These are phyloP conservation scores for Dicranocentrus wangi DNA, from an alignment of 2,888 invertebrate species.

Conservation along the genomic window DNA sequence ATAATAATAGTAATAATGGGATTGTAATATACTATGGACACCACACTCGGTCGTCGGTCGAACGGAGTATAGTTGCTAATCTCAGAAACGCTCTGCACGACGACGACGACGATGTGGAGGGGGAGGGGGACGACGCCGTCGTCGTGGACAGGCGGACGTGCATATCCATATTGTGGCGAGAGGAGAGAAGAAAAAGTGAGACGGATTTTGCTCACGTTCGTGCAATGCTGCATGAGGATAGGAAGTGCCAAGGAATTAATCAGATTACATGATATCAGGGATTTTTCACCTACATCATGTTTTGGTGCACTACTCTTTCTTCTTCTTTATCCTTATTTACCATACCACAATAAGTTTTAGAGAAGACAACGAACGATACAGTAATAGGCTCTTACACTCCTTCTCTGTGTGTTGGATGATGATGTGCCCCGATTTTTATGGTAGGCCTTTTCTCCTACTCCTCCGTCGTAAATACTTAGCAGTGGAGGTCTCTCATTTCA, in stretches of 20 bases:
- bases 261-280: conserved; percentile 39
- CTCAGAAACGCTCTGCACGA: too few relatives aligned
- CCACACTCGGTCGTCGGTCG: too few relatives aligned
- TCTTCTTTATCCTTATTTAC: too few relatives aligned
- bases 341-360: neutral
- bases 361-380: neutral
- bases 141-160: neutral
- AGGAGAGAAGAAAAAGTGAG: conserved; percentile 25
- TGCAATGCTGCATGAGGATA: conserved; percentile 21
- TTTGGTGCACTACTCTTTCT: neutral
- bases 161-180: neutral
- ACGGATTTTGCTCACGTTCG: conserved; percentile 34
- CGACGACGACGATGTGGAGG: too few relatives aligned
- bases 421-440: neutral
- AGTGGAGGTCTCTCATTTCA: too few relatives aligned
- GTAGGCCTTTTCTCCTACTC: neutral
- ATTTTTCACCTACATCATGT: conserved; percentile 17
- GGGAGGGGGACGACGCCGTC: too few relatives aligned
- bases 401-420: neutral
- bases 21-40: neutral
- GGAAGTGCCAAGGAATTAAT: conserved; percentile 57
- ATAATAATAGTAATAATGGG: neutral
- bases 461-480: too few relatives aligned
- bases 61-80: too few relatives aligned
- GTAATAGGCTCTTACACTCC: neutral